Base-by-base conservation (phyloP, 2,113 vertebrate genomes). In the Ahaetulla prasina region DNA sequence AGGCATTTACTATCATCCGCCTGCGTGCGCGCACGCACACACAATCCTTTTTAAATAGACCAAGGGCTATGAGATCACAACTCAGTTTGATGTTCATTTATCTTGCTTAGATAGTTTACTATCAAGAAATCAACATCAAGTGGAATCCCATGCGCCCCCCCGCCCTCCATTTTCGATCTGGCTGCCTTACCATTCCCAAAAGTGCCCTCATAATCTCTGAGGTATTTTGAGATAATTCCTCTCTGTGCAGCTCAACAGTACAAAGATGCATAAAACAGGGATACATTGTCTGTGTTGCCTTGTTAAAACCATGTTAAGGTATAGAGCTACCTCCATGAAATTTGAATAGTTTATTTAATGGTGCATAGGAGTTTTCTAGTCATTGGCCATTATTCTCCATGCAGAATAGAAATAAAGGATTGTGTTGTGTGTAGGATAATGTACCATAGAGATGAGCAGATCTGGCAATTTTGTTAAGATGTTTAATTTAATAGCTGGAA, bases 1-100 rank as follows among this genome's bases (percentile, higher is more conserved):
- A 57, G 30, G 57, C 4, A 1, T 43, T 53, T 49, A 11, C 52
- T 39, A 80, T 35, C 35, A 43, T 22, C 18, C 1, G 35, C 74
- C n/a, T 39, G 45, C 5, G 45, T 8, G 14, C 2, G 0, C 52
- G 1, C 52, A 1, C 52, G 1, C 52, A 3, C n/a, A 80, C 2
- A n/a, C 68, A 20, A 8, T 4, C 11, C 74, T 9, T 43, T 22
- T 43, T 35, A 80, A 80, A 80, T 9, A 80, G 35, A 80, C 35
- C 16, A 39, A 39, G 35, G 16, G 35, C 18, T 9, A 80, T 39
- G 35, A 80, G 74, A 7, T 80, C 74, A 22, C 14, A 80, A 20
- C 8, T 43, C 30, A 80, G 25, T 74, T 74, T 39, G 35, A 80
- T 22, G 2, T 39, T 22, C 35, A 43, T 43, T 80, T 80, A 80